Base-by-base conservation (phyloP, 2,888 invertebrate genomes). In the Acleris emargana region DNA sequence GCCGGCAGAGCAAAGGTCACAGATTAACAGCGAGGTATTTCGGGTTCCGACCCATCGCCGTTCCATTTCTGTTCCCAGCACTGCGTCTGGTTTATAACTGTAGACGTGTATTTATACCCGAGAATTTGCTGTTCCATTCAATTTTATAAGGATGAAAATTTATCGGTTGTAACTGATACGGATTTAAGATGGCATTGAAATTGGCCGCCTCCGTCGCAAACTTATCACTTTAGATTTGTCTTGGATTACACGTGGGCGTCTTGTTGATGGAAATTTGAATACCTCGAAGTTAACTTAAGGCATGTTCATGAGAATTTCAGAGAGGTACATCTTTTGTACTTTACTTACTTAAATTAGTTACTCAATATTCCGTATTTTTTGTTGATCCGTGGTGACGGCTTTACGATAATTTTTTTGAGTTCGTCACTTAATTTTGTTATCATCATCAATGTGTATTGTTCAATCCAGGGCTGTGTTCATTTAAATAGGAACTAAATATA, bases 11-110 rank as follows among this genome's bases (percentile, higher is more conserved):
- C 78, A 88, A 89, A 89, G 90, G 89, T 89, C 88, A 86, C 84
- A 83, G 86, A 88, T 88, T 88, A 88, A 86, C 84, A 82, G 79
- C 81, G 78, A 73, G 80, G 83, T 88, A 89, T 89, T 89, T 89
- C 76, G 80, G 82, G 80, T 80, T 79, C 77, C 82, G 86, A 86
- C 86, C 87, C 76, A 81, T 75, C 80, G 79, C 78, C 72, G 83
- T 79, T 84, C 83, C 82, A 81, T 84, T 84, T 86, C 78, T 80
- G 80, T 72, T 79, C 78, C 75, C 77, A 78, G 77, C 80, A 72
- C 78, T 77, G 76, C 72, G 74, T 75, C 78, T 78, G 75, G 74
- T 78, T 73, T 80, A 74, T 75, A 75, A 73, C 73, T 72, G 69
- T 69, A 71, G 71, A 71, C 73, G 72, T 57, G 32, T 32, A 9